Base-by-base conservation (phyloP, 2,888 invertebrate genomes). In the Mamestra brassicae region DNA sequence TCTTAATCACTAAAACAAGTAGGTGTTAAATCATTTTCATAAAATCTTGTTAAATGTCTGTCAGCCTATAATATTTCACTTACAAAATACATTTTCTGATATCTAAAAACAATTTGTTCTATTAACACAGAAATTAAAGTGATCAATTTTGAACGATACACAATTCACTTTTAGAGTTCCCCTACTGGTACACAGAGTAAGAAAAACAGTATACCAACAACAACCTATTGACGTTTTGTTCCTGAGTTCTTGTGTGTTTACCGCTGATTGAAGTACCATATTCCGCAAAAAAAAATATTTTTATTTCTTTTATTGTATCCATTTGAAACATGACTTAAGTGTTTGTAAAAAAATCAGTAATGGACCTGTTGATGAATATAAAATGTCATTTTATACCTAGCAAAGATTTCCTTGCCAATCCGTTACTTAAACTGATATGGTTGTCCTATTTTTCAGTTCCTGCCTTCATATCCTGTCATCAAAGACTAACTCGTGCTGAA, bases 91-190 rank as follows among this genome's bases (percentile, higher is more conserved):
- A 76, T 85, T 82, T 78, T 80, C 74, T 78, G 74, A 76, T 83
- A 87, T 86, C 83, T 77, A 78, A 87, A 87, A 91, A 89, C 91
- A 91, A 92, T 92, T 92, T 91, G 91, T 92, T 91, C 89, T 90
- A 91, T 92, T 91, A 92, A 91, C 92, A 92, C 90, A 90, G 86
- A 91, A 90, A 92, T 92, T 91, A 92, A 91, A 91, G 87, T 87
- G 91, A 91, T 90, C 91, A 91, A 89, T 91, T 90, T 87, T 87
- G 84, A 83, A 87, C 89, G 90, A 88, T 89, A 90, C 91, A 91
- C 90, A 90, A 90, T 91, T 92, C 92, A 90, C 91, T 90, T 91
- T 90, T 88, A 83, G 84, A 85, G 84, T 82, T 87, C 87, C 88
- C 86, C 82, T 70, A 52, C 78, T 72, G 69, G 60, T 68, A 70